A percentile compares a stretch with the other conserved stretches of the same genome.
Conservation (phyloP, 2,113 vertebrate genomes). For the Heloderma charlesbogerti region DNA sequence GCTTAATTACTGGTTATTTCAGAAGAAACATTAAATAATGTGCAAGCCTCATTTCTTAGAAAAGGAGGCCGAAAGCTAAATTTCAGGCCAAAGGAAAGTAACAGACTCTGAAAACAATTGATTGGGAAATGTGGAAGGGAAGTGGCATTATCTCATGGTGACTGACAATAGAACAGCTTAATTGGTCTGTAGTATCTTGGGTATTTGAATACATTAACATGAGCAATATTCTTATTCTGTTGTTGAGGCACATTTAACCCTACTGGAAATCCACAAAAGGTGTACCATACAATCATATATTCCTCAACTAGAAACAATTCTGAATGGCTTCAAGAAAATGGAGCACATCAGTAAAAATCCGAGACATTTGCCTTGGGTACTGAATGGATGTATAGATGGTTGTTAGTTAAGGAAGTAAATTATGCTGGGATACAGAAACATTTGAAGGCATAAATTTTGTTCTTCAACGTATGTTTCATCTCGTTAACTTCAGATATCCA, state of each 20-base stretch:
- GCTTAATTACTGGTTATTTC: not conserved
- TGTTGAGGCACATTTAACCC: constrained; percentile 29
- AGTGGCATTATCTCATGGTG: constrained; percentile 49
- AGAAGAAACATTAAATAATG: not conserved
- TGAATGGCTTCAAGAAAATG: constrained; percentile 41
- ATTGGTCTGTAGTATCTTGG: constrained; percentile 27
- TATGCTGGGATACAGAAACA: not conserved
- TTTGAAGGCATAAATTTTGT: not conserved
- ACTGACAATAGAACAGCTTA: constrained; percentile 38
- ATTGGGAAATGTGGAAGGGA: constrained; percentile 20
- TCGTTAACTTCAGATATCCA: not conserved
- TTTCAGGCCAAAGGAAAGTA: constrained; percentile 5
- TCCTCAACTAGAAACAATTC: constrained; percentile 24
- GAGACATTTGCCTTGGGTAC: constrained; percentile 24
- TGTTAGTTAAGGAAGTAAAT: not conserved
- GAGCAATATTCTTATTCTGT: constrained; percentile 23
- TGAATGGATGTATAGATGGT: constrained; percentile 32
- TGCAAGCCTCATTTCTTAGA: not conserved
- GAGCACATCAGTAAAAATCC: not conserved
- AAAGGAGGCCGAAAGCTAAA: not conserved
- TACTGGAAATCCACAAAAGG: constrained; percentile 31
- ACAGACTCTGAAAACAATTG: not conserved
- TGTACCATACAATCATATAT: constrained; percentile 16
- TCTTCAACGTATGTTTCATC: not conserved
- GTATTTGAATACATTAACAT: constrained; percentile 32